phyloP scores from a whole-genome alignment of 2,797 vertebrate genomes.

The Megaceryle alcyon region DNA sequence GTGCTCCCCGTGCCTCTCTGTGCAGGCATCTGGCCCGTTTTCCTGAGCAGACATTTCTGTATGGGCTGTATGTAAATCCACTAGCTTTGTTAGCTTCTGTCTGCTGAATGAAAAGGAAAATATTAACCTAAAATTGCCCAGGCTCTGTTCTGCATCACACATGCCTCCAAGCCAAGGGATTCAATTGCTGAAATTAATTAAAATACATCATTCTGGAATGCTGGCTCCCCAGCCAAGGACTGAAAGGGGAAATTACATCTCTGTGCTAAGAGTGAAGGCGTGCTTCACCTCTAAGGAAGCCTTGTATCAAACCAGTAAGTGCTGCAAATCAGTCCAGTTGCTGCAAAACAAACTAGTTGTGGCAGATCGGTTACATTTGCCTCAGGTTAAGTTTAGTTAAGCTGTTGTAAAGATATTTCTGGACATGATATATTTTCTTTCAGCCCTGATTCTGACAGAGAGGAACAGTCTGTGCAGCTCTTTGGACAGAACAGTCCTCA shows the following conservation, averaged over 20 bases:
- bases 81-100: conserved; percentile 21
- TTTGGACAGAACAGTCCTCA: background rate
- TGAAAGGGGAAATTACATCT: conserved; percentile 61
- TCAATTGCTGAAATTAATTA: conserved; percentile 71
- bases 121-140: conserved; percentile 21
- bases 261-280: background rate
- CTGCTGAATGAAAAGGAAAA: background rate
- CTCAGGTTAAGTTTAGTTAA: background rate
- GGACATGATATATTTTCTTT: background rate
- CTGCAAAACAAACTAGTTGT: background rate
- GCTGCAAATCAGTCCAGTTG: background rate
- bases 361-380: background rate
- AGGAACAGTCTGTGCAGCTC: background rate
- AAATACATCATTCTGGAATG: conserved; percentile 71
- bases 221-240: conserved; percentile 53
- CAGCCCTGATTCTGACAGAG: background rate
- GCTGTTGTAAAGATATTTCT: background rate
- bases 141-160: conserved; percentile 26
- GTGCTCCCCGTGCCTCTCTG: background rate
- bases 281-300: background rate
- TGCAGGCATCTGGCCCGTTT: background rate
- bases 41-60: background rate
- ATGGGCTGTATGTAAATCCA: background rate
- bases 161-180: conserved; percentile 30
- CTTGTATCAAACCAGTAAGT: background rate